Conservation (phyloP, 2,888 invertebrate genomes). For the Aphidius colemani region DNA sequence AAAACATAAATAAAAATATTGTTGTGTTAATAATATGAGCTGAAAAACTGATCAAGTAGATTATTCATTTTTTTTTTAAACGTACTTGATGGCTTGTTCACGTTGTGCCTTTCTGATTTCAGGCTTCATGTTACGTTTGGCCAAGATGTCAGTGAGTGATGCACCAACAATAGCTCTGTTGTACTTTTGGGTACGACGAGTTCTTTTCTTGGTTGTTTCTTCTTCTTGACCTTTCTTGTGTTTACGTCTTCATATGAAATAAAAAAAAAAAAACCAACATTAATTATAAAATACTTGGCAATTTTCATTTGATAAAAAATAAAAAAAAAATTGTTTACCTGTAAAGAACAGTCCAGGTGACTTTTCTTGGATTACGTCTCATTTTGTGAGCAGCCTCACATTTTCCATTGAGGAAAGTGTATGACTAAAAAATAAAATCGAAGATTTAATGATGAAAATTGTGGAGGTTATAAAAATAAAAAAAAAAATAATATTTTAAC, state of each 20-base stretch:
- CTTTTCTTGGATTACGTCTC: conserved; percentile 99
- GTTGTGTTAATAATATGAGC: no score
- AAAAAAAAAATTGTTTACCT: conserved; percentile 61
- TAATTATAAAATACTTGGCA: no score
- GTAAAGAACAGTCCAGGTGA: conserved; percentile 99
- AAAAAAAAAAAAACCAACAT: no score
- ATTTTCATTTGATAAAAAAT: no score
- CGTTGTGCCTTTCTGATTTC: conserved; percentile 98
- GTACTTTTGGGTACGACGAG: conserved; percentile 93
- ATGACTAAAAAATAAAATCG: conserved; percentile 78
- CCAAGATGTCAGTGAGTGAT: conserved; percentile 95
- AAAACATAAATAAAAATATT: conserved; percentile 32
- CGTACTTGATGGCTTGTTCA: conserved; percentile 95
- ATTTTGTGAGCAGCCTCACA: conserved; percentile 95
- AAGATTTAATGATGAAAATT: no score
- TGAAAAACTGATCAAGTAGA: no score
- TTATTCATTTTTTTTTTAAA: no score
- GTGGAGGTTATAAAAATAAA: no score
- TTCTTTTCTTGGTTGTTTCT: conserved; percentile 92
- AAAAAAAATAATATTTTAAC: no score
- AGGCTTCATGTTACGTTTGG: conserved; percentile 98
- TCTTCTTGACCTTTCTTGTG: conserved; percentile 99
- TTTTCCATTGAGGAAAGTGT: conserved; percentile 96
- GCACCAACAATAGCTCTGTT: conserved; percentile 98
- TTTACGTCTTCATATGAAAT: conserved; percentile 74